Conservation (phyloP, 2,797 vertebrate genomes). For the Coluber constrictor region DNA sequence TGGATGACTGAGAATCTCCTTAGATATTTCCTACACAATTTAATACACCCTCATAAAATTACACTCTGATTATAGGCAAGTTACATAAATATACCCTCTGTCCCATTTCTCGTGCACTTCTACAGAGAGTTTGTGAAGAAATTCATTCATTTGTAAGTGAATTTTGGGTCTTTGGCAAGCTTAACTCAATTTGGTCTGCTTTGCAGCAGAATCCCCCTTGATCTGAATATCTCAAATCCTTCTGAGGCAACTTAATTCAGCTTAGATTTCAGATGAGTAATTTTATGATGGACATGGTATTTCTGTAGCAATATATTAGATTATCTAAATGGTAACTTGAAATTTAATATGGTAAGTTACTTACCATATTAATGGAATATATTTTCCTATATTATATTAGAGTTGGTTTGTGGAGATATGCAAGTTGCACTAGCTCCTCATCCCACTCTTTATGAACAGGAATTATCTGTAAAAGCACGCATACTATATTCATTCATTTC, state of each 20-base stretch:
- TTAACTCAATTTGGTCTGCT: neutral
- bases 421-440: neutral
- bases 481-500: neutral
- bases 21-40: neutral
- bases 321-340: neutral
- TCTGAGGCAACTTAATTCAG: neutral
- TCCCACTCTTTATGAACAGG: neutral
- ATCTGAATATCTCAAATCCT: neutral
- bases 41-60: neutral
- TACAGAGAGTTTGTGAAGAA: neutral
- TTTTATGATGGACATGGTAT: neutral
- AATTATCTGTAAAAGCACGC: neutral
- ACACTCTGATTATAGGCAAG: neutral
- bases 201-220: neutral
- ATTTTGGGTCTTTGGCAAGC: neutral
- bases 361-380: neutral
- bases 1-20: too few species aligned
- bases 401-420: neutral
- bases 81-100: neutral
- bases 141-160: neutral
- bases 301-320: neutral
- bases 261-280: neutral
- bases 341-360: neutral
- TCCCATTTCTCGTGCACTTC: neutral
- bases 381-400: neutral